Base-by-base conservation (phyloP, 2,888 invertebrate genomes). In the Branchipolynoe longqiensis region DNA sequence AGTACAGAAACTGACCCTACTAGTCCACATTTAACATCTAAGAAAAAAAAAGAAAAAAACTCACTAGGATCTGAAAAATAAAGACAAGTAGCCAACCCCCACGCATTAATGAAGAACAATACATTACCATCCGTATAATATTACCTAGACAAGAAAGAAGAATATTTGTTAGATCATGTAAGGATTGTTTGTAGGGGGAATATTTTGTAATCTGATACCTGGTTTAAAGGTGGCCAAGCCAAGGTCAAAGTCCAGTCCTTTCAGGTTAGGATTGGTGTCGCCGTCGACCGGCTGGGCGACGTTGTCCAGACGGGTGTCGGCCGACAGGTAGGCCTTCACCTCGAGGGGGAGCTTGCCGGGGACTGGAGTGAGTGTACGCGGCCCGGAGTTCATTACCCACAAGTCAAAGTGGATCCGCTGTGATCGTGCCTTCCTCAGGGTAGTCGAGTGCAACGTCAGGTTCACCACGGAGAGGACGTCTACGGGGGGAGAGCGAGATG, bases 291-390 rank as follows among this genome's bases (percentile, higher is more conserved):
- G 69, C n/a, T 69, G 69, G 12, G 69, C 22, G 1, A 69, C 18
- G 69, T 69, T 14, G 36, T 69, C 38, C 36, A 69, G 69, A 38
- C 2, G 14, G 33, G 69, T 31, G 38, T 69, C 38, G 14, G 0
- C 36, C 1, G 69, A 69, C 69, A 69, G 69, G 18, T 38, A 69
- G 22, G 69, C 69, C 36, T n/a, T 18, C 18, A 69, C 12, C 69
- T 69, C 69, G 22, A 69, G 38, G 25, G 62, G 62, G 31, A 31
- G 3, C 25, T 12, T n/a, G 3, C 62, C 62, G 3, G 36, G 36
- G 12, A 14, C 18, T 14, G 69, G 69, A 22, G 38, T n/a, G 33
- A 69, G 12, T 4, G n/a, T 12, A 22, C 25, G 38, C 14, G 38
- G 69, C 18, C 69, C 69, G 38, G 36, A 36, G 14, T 69, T 33